phyloP scores from a whole-genome alignment of 2,113 vertebrate genomes.

The Irena cyanogastra region DNA sequence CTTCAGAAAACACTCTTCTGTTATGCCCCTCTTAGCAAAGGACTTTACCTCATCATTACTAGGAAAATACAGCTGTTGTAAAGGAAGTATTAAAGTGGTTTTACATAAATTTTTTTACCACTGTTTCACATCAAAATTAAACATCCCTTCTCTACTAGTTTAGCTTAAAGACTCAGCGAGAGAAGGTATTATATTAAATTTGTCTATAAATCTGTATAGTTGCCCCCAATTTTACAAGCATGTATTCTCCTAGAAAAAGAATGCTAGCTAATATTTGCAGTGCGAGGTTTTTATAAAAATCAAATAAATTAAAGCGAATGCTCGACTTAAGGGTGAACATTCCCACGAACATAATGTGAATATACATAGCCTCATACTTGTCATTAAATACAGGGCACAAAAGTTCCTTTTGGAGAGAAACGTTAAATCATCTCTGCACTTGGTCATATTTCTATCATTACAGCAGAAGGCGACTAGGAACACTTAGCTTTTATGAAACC shows the following conservation, averaged over 20 bases:
- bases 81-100: neutral
- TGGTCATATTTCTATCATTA: neutral
- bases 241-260: neutral
- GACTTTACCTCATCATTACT: neutral
- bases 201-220: neutral
- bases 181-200: neutral
- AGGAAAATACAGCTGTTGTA: neutral
- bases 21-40: neutral
- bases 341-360: neutral
- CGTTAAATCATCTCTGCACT: neutral
- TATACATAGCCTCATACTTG: no score
- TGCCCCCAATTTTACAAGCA: neutral
- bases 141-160: neutral
- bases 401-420: neutral
- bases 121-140: neutral
- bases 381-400: neutral
- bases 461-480: neutral
- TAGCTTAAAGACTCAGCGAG: neutral
- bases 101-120: neutral
- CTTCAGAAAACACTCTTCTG: neutral
- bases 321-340: neutral
- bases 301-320: neutral
- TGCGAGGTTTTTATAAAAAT: neutral
- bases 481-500: rapidly evolving
- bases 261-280: neutral